phyloP scores from a whole-genome alignment of 2,113 vertebrate species.

The Hippocampus mohnikei region DNA sequence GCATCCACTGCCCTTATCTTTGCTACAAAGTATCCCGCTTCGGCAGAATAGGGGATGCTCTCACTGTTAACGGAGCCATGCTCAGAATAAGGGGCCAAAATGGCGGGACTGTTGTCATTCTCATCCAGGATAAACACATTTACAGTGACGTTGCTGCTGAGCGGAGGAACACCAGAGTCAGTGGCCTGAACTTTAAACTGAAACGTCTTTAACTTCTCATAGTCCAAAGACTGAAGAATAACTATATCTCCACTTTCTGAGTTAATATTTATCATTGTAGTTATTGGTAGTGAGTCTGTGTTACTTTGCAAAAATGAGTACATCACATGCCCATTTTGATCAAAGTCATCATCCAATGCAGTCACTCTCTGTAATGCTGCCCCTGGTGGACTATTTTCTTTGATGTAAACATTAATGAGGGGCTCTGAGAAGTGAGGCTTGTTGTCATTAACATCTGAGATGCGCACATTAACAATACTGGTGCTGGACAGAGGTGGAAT shows the following conservation, averaged over 20 bases:
- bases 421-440: constrained; percentile 49
- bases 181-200: constrained; percentile 75
- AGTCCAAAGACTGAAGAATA: constrained; percentile 32
- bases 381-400: constrained; percentile 48
- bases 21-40: constrained; percentile 43
- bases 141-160: constrained; percentile 67
- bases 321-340: not conserved
- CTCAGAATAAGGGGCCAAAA: constrained; percentile 49
- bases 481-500: not conserved
- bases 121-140: constrained; percentile 65
- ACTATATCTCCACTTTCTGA: constrained; percentile 1
- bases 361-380: not conserved
- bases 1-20: constrained; percentile 52
- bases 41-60: constrained; percentile 44
- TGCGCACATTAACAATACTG: not conserved
- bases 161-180: constrained; percentile 77
- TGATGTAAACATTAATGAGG: constrained; percentile 42
- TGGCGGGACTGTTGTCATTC: constrained; percentile 54
- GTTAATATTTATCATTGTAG: constrained; percentile 6
- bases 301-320: not conserved
- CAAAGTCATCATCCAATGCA: not conserved
- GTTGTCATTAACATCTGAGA: constrained; percentile 57
- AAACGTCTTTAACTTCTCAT: constrained; percentile 75
- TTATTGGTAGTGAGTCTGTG: not conserved
- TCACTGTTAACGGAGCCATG: constrained; percentile 49